Evolutionary conservation across 1,140 invertebrate species (phyloP), one percentile per base, ranked within the genome.

Genomic region (Cyrtorhinus lividipennis): DNA sequence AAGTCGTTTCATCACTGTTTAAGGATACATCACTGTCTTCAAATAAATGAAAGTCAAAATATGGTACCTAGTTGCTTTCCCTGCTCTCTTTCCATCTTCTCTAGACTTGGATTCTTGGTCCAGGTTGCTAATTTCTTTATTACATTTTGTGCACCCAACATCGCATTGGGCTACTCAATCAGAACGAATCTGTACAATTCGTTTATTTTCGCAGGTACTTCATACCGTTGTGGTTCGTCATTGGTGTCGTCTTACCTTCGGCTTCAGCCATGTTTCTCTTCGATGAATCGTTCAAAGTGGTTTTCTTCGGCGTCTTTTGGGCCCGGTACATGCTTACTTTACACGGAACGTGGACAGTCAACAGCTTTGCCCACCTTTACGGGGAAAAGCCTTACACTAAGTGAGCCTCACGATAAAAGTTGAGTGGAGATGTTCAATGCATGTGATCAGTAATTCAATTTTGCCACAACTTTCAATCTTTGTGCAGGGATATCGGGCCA

Each of bases 331-430:
- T 78, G 2, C 71, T 80, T 45, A 79, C 77, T 23, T 77, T 89
- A 22, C 81, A 91, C 70, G 74, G 79, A 1, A 89, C 87, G 0
- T 89, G 86, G 83, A 77, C 81, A 30, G 85, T 89, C 24, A 90
- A 90, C 73, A 84, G 81, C 69, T 80, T 81, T 46, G 85, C 86
- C 5, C 86, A 89, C 69, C 75, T 81, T 65, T 85, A 79, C 71
- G 87, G 87, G 30, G 77, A 78, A 67, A 78, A 79, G 65, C 86
- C 86, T 1, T 90, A 88, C 73, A 85, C 88, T 71, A 76, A 59
- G 62, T 64, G 26, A 64, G 25, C 44, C 44, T 18, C 3, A 56
- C 20, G 1, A 20, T 27, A 63, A 63, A 8, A 25, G 15, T 5
- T 63, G 70, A 71, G 53, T 59, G 38, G 1, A 15, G 64, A 0